Evolutionary conservation across 2,888 invertebrate genomes (phyloP), one percentile per base, ranked within the genome.

Genomic region (Psylliodes chrysocephalus): DNA sequence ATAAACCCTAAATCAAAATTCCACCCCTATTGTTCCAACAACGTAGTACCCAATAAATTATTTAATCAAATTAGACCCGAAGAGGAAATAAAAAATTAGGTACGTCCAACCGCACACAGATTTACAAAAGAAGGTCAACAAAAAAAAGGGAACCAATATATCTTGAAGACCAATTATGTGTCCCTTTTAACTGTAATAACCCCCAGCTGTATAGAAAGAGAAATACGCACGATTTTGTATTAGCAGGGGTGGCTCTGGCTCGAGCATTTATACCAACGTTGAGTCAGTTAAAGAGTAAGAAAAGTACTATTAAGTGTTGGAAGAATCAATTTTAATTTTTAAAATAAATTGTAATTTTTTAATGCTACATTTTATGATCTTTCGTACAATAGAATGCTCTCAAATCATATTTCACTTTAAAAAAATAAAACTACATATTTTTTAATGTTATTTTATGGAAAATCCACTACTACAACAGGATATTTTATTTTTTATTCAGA

Each of bases 81-180:
- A 44, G 22, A 64, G 54, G 54, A 28, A 42, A 54, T 42, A 59
- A 64, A 60, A 64, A 64, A 64, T 64, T 59, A 64, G 63, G 49
- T 63, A 47, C 53, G 22, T 33, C 63, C 14, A 59, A 53, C 63
- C 52, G 6, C 57, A 63, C 42, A 49, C 30, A 49, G 38, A 40
- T 25, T 57, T 44, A 15, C 18, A 42, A 42, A 42, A 42, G 40
- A 59, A 59, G 63, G 57, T 59, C 63, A 63, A 44, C 63, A 53
- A 49, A 53, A 53, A 12, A 52, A 14, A 38, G 47, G 38, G 22
- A 25, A 51, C 63, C 53, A 51, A 15, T 54, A 59, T 66, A 66
- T 60, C 67, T 69, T 61, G 69, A 63, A 66, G 60, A 53, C 67
- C 71, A 73, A 73, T 73, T 73, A 73, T 66, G 64, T 63, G 66